Base-by-base conservation (phyloP, 2,888 invertebrate genomes). In the Neocrepidodera transversa region DNA sequence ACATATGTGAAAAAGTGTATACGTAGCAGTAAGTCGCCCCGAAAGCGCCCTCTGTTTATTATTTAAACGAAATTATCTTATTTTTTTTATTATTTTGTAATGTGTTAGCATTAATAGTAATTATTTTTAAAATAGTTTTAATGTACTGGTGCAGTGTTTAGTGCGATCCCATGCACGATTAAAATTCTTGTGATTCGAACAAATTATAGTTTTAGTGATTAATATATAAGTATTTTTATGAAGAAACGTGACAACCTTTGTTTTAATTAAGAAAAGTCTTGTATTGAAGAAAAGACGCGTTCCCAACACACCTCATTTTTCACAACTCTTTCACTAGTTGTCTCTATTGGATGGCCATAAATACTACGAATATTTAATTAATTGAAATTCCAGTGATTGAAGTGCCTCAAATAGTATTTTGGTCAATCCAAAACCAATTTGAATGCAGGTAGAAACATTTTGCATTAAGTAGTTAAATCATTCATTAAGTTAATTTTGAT, bases 161-260 rank as follows among this genome's bases (percentile, higher is more conserved):
- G 28, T 40, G 11, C n/a, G n/a, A n/a, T n/a, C n/a, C n/a, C n/a
- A n/a, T n/a, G n/a, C n/a, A n/a, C n/a, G n/a, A n/a, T n/a, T n/a
- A n/a, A n/a, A n/a, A n/a, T n/a, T 16, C 18, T 32, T 32, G 11
- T 35, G 14, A 35, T 13, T 17, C 18, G 10, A 30, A 17, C 18
- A 30, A 52, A 45, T 28, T 45, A 14, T 54, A 45, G 32, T 36
- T 23, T n/a, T 16, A 45, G 18, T 54, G 7, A 35, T 36, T 35
- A 18, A 32, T 3, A 51, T 40, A 28, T 40, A 40, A 35, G 20
- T 14, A 20, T 43, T 45, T 18, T 35, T 20, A 49, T 54, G 52
- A 59, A 55, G 36, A 62, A 62, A 56, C 56, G 62, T 62, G 62
- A 62, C 62, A 52, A 62, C 59, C 62, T 62, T 43, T 54, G n/a